Evolutionary conservation across 2,888 invertebrate species (phyloP).

Genomic region (Acanthosepion pharaonis): DNA sequence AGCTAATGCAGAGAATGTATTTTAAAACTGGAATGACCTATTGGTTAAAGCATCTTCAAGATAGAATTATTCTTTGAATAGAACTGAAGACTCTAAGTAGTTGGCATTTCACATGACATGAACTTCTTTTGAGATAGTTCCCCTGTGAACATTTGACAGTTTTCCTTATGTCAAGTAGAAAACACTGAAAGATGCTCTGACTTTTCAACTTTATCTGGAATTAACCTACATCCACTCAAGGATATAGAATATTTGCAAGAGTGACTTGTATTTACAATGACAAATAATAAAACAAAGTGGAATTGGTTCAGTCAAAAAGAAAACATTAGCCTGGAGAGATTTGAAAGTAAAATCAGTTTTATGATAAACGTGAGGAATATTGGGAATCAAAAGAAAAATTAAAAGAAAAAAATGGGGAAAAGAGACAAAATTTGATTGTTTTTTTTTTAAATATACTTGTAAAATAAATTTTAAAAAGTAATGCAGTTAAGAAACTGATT

Average conservation of each 20-base stretch:
- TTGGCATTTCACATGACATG: not conserved
- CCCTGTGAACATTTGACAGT: conserved; percentile 13
- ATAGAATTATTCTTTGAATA: no score
- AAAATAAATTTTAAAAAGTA: no score
- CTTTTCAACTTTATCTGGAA: not conserved
- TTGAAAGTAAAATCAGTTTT: not conserved
- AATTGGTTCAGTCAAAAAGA: not conserved
- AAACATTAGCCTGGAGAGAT: not conserved
- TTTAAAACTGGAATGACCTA: not conserved
- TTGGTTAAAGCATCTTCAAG: not conserved
- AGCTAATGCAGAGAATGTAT: no score
- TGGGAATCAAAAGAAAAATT: no score
- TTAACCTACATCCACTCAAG: not conserved
- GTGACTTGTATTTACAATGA: not conserved
- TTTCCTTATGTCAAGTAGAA: conserved; percentile 13
- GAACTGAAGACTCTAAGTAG: no score
- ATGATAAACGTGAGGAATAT: not conserved
- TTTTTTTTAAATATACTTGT: no score
- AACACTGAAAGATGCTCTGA: not conserved
- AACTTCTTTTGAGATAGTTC: not conserved
- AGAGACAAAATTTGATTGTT: no score
- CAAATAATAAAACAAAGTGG: not conserved
- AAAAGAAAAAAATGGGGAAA: no score
- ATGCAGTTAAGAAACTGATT: no score
- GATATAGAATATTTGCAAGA: not conserved